These are phyloP conservation scores for Hydra vulgaris DNA, from an alignment of 30 jellyfish, hydroid and myxozoan species.

Conservation along the genomic window DNA sequence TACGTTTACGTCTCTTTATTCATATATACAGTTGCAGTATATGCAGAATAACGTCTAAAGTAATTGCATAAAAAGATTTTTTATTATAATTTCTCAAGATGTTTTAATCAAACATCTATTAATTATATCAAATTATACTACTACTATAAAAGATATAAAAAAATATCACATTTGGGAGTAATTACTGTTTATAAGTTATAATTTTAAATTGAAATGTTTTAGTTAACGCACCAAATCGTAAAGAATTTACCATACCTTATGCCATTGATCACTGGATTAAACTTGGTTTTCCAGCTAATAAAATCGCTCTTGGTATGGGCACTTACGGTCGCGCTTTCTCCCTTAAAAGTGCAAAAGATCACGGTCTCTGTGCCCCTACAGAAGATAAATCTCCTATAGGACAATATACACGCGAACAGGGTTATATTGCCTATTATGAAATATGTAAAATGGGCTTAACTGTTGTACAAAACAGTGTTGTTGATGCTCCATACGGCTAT, in stretches of 20 bases:
- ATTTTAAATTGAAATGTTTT: too few species aligned
- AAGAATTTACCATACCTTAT: conserved; percentile 25
- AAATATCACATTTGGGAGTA: too few species aligned
- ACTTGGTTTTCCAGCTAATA: conserved; percentile 35
- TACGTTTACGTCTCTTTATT: too few species aligned
- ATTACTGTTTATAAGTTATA: too few species aligned
- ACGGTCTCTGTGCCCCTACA: conserved; percentile 39
- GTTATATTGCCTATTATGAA: conserved; percentile 43
- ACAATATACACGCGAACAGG: conserved; percentile 40
- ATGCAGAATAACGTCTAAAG: too few species aligned
- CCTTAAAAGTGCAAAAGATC: conserved; percentile 11
- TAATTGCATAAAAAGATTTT: too few species aligned
- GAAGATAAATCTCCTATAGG: conserved; percentile 25
- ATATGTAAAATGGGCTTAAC: conserved; percentile 38
- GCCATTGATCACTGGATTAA: conserved; percentile 47
- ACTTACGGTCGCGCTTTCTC: conserved; percentile 42
- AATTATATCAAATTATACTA: too few species aligned
- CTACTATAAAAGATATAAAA: too few species aligned
- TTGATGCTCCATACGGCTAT: conserved; percentile 39
- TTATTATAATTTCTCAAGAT: too few species aligned
- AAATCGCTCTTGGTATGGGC: conserved; percentile 53
- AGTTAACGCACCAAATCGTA: neutral
- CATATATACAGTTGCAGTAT: too few species aligned
- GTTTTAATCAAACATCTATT: too few species aligned
- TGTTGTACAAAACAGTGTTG: conserved; percentile 32